Percentiles rank a stretch among this genome's conserved stretches.
phyloP scores from a whole-genome alignment of 1,140 invertebrate genomes.

The Alviniconcha marisindica region DNA sequence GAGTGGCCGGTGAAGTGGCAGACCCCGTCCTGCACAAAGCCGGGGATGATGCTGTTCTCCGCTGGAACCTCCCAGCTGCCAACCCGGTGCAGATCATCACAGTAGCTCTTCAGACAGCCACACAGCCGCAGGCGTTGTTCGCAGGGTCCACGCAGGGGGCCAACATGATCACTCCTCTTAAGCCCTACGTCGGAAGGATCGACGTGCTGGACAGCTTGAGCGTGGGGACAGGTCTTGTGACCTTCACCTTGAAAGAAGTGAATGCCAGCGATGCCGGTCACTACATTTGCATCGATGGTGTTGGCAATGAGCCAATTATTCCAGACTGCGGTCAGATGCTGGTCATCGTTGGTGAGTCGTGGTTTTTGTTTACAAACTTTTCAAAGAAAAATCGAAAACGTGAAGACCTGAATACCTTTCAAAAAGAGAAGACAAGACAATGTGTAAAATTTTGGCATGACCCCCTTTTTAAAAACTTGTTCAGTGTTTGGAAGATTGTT shows the following conservation, averaged over 20 bases:
- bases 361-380: no score
- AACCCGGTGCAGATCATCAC: not conserved
- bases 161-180: no score
- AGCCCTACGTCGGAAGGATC: not conserved
- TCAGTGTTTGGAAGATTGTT: no score
- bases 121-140: not conserved
- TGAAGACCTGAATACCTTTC: no score
- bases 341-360: slow-evolving; percentile 28
- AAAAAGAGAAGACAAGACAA: no score
- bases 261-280: not conserved
- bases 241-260: slow-evolving; percentile 11
- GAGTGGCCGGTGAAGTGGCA: not conserved
- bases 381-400: no score
- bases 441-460: no score
- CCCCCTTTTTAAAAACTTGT: no score
- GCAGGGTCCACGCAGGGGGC: not conserved
- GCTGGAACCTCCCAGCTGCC: not conserved
- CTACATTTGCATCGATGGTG: slow-evolving; percentile 8
- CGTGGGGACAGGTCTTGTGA: not conserved
- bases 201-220: not conserved
- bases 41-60: not conserved
- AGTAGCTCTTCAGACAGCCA: not conserved
- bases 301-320: not conserved
- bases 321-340: slow-evolving; percentile 30
- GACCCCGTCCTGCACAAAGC: not conserved